Percentiles rank a stretch among this genome's conserved stretches.
Evolutionary conservation across 2,797 vertebrate genomes (phyloP).

Genomic region (Clarias platycephalus): DNA sequence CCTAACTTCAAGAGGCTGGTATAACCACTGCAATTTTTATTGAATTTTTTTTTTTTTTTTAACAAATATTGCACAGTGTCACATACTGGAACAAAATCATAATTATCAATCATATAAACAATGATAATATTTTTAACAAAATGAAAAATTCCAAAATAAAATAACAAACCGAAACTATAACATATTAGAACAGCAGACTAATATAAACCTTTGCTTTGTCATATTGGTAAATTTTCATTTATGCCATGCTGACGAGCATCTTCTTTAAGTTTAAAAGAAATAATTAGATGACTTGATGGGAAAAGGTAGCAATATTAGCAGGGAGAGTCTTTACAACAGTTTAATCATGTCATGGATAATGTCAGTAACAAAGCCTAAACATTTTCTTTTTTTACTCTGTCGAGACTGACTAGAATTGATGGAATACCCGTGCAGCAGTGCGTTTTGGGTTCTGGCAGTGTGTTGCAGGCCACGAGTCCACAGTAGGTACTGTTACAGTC

Average conservation of each 20-base stretch:
- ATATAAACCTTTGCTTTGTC: neutral
- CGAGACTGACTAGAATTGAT: neutral
- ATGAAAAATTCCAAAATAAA: too few species aligned
- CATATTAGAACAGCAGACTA: neutral
- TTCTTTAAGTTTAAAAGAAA: neutral
- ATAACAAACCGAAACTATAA: neutral
- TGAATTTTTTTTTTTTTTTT: neutral
- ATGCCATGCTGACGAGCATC: neutral
- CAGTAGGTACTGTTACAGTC: conserved; percentile 44
- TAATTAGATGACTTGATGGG: neutral
- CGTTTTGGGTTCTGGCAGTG: conserved; percentile 21
- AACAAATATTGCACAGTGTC: neutral
- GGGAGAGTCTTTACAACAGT: neutral
- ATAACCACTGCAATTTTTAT: neutral
- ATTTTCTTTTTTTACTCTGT: neutral
- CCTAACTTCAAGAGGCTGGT: too few species aligned
- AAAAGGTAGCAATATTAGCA: neutral
- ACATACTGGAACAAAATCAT: neutral
- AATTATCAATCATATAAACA: neutral
- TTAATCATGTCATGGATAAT: neutral
- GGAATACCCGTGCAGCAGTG: conserved; percentile 7
- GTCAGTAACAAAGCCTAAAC: too few species aligned
- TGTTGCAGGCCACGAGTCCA: conserved; percentile 18
- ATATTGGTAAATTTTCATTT: too few species aligned
- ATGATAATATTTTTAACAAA: too few species aligned